phyloP scores from a whole-genome alignment of 2,113 vertebrate genomes.

The Siniperca knerii region DNA sequence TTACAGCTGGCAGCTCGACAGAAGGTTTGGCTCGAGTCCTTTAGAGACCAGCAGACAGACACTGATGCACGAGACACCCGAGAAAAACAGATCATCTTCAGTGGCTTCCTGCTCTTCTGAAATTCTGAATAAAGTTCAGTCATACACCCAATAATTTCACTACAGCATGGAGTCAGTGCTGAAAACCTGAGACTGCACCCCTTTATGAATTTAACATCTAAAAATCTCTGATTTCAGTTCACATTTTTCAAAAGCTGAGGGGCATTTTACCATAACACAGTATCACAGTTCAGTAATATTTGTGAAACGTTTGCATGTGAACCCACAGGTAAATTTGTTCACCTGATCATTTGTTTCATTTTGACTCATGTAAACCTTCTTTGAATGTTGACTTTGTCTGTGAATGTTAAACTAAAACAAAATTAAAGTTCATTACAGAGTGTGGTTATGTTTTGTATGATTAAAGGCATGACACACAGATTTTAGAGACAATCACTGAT shows the following conservation, averaged over 20 bases:
- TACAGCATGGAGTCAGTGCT: background rate
- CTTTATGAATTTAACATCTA: background rate
- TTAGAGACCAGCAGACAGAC: background rate
- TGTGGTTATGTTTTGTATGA: background rate
- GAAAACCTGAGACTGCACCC: background rate
- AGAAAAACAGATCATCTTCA: constrained; percentile 65
- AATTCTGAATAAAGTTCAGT: background rate
- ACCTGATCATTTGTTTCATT: background rate
- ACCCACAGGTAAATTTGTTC: background rate
- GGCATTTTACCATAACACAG: background rate
- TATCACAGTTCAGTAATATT: background rate
- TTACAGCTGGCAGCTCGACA: constrained; percentile 25
- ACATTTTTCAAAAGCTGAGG: background rate
- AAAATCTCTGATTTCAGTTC: background rate
- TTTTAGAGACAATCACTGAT: background rate
- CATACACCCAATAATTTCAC: background rate
- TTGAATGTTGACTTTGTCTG: background rate
- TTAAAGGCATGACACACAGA: background rate
- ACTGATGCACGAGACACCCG: fast-evolving
- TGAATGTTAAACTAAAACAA: background rate
- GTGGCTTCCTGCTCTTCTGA: constrained; percentile 66
- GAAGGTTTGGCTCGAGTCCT: constrained; percentile 66
- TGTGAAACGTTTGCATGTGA: background rate
- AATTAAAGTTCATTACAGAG: constrained; percentile 4
- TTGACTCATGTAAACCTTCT: background rate